Evolutionary conservation across 1,140 invertebrate species (phyloP).

Genomic region (Adoxophyes honmai): DNA sequence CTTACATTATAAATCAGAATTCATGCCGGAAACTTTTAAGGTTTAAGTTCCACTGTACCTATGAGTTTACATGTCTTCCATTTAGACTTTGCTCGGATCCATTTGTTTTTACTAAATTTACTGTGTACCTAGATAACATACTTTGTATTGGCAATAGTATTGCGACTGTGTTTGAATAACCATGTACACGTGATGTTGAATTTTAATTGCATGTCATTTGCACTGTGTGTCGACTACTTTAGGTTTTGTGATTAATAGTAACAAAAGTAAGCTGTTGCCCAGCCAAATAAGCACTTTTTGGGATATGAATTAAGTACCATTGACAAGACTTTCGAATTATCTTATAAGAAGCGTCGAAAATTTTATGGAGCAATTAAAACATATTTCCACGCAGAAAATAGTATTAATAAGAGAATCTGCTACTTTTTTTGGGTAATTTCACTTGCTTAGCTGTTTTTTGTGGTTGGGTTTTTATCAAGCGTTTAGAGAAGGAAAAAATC

Average conservation of each 20-base stretch:
- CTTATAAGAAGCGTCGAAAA: slow-evolving; percentile 1
- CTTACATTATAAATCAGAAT: slow-evolving; percentile 7
- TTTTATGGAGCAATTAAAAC: background rate
- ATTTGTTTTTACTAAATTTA: slow-evolving; percentile 17
- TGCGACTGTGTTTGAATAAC: background rate
- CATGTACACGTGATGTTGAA: too few species aligned
- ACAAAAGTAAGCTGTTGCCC: slow-evolving; percentile 13
- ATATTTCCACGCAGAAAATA: slow-evolving; percentile 16
- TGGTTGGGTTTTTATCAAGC: slow-evolving; percentile 30
- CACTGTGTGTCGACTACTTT: background rate
- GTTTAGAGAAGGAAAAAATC: slow-evolving; percentile 26
- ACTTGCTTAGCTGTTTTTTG: slow-evolving; percentile 30
- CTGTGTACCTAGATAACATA: slow-evolving; percentile 15
- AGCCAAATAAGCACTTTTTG: slow-evolving; percentile 3
- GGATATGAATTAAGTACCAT: slow-evolving; percentile 9
- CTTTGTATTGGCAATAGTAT: slow-evolving; percentile 14
- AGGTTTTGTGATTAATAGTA: slow-evolving; percentile 15
- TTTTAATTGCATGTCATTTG: too few species aligned
- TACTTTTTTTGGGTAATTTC: slow-evolving; percentile 27
- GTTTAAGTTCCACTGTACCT: slow-evolving; percentile 5
- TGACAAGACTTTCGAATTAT: slow-evolving; percentile 1
- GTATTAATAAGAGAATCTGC: slow-evolving; percentile 35
- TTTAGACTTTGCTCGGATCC: slow-evolving; percentile 14
- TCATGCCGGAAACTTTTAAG: slow-evolving; percentile 14
- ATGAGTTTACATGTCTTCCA: slow-evolving; percentile 16